Conservation (phyloP, 2,113 vertebrate species). For the human region GRCh38 chr2:231384001-231384500, state of each 20-base stretch:
- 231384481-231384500: fast-evolving
- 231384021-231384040: not conserved
- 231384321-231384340: not conserved
- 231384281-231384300: too few relatives aligned
- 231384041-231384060: not conserved
- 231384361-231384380: fast-evolving
- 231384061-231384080: not conserved
- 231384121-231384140: not conserved
- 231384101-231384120: not conserved
- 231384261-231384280: not conserved
- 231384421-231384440: too few relatives aligned
- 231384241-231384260: not conserved
- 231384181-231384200: not conserved
- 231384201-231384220: not conserved
- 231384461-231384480: too few relatives aligned
- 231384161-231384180: too few relatives aligned
- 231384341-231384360: not conserved
- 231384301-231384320: not conserved
- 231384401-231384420: too few relatives aligned
- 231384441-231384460: too few relatives aligned
- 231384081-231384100: not conserved
- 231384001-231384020: fast-evolving
- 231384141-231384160: not conserved
- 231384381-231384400: not conserved
- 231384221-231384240: not conserved